These are phyloP conservation scores for Cricetomys ansorgei DNA, from an alignment of 2,113 vertebrate genomes.

Conservation along the genomic window DNA sequence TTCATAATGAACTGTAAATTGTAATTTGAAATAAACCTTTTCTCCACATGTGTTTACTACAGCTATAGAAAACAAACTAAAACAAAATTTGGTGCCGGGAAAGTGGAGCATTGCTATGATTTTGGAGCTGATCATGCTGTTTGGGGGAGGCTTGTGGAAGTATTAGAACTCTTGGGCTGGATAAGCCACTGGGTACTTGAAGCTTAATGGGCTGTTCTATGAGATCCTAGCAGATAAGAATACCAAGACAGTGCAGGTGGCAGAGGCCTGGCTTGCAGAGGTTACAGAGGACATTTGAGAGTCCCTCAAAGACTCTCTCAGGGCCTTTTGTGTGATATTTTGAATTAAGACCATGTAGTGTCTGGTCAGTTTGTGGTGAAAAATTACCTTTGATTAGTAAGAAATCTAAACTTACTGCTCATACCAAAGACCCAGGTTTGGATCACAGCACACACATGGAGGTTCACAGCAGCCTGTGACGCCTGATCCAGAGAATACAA, in stretches of 20 bases:
- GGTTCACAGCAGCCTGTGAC: not conserved
- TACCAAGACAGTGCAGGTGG: not conserved
- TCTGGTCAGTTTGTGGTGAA: not conserved
- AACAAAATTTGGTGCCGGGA: not conserved
- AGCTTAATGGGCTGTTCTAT: too few relatives aligned
- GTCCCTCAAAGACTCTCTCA: not conserved
- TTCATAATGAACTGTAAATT: not conserved
- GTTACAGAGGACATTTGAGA: not conserved
- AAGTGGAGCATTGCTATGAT: not conserved
- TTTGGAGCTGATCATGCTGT: not conserved
- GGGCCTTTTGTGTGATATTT: too few relatives aligned
- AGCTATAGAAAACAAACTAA: not conserved
- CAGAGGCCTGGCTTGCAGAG: too few relatives aligned
- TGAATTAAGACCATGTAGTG: not conserved
- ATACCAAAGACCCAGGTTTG: not conserved
- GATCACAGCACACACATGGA: not conserved
- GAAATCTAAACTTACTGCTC: not conserved
- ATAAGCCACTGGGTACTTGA: not conserved
- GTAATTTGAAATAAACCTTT: not conserved
- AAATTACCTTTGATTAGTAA: too few relatives aligned
- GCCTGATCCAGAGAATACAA: not conserved
- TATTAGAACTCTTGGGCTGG: not conserved
- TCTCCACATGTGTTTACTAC: not conserved
- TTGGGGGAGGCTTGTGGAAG: not conserved
- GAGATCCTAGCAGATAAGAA: not conserved